These are phyloP conservation scores for Epinotia ramella DNA, from an alignment of 2,888 invertebrate species.

Conservation along the genomic window DNA sequence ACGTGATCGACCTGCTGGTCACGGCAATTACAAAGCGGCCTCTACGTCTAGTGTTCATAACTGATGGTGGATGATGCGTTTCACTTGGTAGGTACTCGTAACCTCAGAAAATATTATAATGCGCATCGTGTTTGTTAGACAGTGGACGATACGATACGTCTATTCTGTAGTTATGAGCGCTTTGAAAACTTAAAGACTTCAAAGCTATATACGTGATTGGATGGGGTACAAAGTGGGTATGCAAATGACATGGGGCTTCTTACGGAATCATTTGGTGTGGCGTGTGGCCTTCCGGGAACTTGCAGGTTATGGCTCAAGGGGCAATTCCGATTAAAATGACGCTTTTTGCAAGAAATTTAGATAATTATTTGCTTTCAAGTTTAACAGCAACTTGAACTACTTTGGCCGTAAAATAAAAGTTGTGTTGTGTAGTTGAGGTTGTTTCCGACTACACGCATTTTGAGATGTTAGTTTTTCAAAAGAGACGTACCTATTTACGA, in stretches of 20 bases:
- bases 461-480: not conserved
- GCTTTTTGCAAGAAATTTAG: slow-evolving; percentile 47
- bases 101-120: too few relatives aligned
- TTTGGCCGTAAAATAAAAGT: not conserved
- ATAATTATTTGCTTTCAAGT: not conserved
- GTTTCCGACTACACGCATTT: not conserved
- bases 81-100: too few relatives aligned
- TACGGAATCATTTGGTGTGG: slow-evolving; percentile 63
- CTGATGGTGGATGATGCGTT: too few relatives aligned
- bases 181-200: not conserved
- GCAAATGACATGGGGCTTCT: slow-evolving; percentile 70
- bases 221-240: slow-evolving; percentile 65
- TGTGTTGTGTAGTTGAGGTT: not conserved
- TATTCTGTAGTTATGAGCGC: not conserved
- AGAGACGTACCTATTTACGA: not conserved
- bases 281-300: slow-evolving; percentile 58
- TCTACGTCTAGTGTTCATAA: too few relatives aligned
- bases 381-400: not conserved
- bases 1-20: too few relatives aligned
- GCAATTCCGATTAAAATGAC: slow-evolving; percentile 57
- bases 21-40: too few relatives aligned
- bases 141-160: too few relatives aligned
- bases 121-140: too few relatives aligned
- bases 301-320: slow-evolving; percentile 49
- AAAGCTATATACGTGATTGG: not conserved